Evolutionary conservation across 2,888 invertebrate species (phyloP).

Genomic region (Tetramorium bicarinatum): DNA sequence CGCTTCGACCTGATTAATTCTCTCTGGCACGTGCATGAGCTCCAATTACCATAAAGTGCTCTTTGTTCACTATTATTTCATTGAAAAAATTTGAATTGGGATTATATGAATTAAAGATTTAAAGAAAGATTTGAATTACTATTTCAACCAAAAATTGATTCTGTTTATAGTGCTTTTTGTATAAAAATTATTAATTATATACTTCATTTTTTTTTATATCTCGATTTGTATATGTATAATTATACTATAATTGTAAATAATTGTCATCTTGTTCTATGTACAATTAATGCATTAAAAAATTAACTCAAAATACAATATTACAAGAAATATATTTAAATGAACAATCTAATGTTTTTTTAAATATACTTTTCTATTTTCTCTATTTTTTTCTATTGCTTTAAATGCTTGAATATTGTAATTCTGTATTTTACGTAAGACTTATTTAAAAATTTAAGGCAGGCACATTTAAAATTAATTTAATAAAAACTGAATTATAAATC

Average conservation of each 20-base stretch:
- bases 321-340: not conserved
- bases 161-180: not conserved
- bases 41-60: slow-evolving; percentile 23
- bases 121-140: not conserved
- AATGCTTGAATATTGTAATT: not conserved
- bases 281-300: not conserved
- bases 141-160: not conserved
- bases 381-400: not conserved
- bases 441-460: not conserved
- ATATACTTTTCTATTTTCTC: not conserved
- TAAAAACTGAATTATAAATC: slow-evolving; percentile 2
- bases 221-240: not conserved
- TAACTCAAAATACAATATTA: not conserved
- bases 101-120: not conserved
- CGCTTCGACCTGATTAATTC: slow-evolving; percentile 47
- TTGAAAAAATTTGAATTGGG: not conserved
- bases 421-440: not conserved
- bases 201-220: not conserved
- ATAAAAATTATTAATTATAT: not conserved
- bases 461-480: not conserved
- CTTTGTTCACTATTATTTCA: slow-evolving; percentile 32
- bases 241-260: not conserved
- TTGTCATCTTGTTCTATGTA: not conserved
- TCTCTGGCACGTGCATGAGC: slow-evolving; percentile 21
- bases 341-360: not conserved